Evolutionary conservation across 2,888 invertebrate species (phyloP), one percentile per base, ranked within the genome.

Genomic region (Ormyrus thymus): DNA sequence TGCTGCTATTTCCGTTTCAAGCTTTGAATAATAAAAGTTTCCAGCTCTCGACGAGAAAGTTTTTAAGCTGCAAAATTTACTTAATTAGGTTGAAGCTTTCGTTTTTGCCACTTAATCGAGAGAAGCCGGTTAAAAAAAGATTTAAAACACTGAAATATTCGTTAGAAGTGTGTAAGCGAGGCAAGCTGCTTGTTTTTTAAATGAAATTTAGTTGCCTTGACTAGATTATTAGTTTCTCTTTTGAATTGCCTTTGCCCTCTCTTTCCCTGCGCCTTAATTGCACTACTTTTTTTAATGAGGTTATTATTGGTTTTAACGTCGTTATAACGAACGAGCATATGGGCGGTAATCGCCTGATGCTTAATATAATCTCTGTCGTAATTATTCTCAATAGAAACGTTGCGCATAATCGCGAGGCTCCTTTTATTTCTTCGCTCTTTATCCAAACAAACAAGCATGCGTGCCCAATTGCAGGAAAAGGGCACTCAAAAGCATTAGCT

Each of bases 231-330:
- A 59, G 45, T 61, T 56, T 53, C 61, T 51, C 8, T 61, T 75
- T 29, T 29, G 11, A 29, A 29, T 7, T 11, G 13, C n/a, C 15
- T 10, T 48, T 15, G 8, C 46, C 7, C 15, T 13, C 7, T 43
- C 9, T 66, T 7, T 66, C 10, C 3, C 45, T 10, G 46, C 29
- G 46, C 51, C 48, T 75, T 50, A 75, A 75, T 75, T 73, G 48
- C 51, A 51, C 51, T 64, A 13, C 51, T 51, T 15, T 66, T 65
- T 77, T 65, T 71, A 70, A 61, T 65, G 46, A n/a, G 53, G 58
- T 59, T 64, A 65, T 71, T 71, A 59, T 71, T 65, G 58, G 59
- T 70, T 71, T 77, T 77, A 65, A 65, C 9, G 51, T 66, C 55
- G n/a, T 69, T 69, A 68, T 15, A 29, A 43, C 46, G 45, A 13